These are phyloP conservation scores for Xyliphius kryptos DNA, from an alignment of 2,113 vertebrate species.

Conservation along the genomic window DNA sequence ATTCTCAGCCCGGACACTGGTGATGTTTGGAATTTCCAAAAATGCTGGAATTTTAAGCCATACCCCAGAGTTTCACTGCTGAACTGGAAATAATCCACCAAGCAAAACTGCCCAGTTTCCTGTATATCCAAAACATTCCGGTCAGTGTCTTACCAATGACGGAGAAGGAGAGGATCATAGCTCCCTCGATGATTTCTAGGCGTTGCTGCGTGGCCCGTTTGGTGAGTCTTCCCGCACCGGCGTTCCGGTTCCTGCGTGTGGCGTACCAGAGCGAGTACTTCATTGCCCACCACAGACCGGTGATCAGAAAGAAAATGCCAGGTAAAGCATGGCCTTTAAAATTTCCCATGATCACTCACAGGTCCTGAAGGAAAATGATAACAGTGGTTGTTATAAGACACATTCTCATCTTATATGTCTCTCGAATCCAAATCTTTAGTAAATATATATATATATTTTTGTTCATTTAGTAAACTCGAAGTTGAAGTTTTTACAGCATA, in stretches of 20 bases:
- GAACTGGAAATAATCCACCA: too few relatives aligned
- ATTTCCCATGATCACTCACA: conserved; percentile 71
- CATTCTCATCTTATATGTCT: too few relatives aligned
- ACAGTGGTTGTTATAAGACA: too few relatives aligned
- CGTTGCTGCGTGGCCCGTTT: conserved; percentile 74
- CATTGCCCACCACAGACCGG: conserved; percentile 86
- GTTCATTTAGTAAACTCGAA: too few relatives aligned
- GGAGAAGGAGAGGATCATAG: conserved; percentile 68
- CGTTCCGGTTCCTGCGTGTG: conserved; percentile 75
- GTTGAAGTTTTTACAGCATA: too few relatives aligned
- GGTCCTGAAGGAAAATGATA: neutral
- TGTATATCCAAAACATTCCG: neutral
- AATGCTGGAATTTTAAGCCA: too few relatives aligned
- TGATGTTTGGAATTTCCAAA: too few relatives aligned
- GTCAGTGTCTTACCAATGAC: conserved; percentile 70
- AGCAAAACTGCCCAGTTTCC: too few relatives aligned
- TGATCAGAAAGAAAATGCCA: conserved; percentile 79
- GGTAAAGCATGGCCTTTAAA: conserved; percentile 91
- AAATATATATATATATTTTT: too few relatives aligned
- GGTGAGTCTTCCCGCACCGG: conserved; percentile 66
- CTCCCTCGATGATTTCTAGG: conserved; percentile 78
- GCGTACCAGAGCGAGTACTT: conserved; percentile 76
- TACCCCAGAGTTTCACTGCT: too few relatives aligned
- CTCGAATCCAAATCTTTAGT: too few relatives aligned
- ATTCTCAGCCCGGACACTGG: too few relatives aligned